Conservation (phyloP, 2,113 vertebrate species). For the Edolisoma coerulescens region DNA sequence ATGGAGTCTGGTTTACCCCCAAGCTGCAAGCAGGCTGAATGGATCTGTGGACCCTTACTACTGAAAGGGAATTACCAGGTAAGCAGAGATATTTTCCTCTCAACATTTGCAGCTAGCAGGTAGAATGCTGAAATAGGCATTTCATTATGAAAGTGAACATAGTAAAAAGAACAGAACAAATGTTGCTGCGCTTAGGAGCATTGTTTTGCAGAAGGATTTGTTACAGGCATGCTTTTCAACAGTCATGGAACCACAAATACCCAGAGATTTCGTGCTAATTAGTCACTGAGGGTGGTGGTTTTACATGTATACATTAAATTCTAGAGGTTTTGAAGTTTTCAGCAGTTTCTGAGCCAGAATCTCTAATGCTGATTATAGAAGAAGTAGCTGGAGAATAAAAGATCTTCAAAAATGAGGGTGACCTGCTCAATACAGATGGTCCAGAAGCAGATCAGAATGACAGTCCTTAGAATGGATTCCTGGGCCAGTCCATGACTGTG, state of each 20-base stretch:
- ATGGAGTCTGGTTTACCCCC: conserved; percentile 48
- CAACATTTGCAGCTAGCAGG: background rate
- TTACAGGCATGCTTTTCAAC: background rate
- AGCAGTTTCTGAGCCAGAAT: background rate
- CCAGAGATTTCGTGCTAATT: background rate
- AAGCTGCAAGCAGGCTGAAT: conserved; percentile 54
- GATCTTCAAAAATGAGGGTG: background rate
- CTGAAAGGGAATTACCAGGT: conserved; percentile 47
- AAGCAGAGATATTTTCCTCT: conserved; percentile 37
- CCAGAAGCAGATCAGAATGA: background rate
- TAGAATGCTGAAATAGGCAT: background rate
- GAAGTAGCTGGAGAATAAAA: background rate
- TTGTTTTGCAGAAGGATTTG: background rate
- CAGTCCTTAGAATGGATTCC: background rate
- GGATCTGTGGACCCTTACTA: conserved; percentile 48
- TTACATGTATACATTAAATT: background rate
- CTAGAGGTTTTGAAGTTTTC: background rate
- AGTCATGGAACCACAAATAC: background rate
- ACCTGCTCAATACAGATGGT: background rate
- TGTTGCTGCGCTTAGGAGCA: background rate
- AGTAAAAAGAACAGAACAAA: background rate
- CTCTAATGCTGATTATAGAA: background rate
- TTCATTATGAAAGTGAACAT: background rate
- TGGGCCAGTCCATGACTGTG: background rate
- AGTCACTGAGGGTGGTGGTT: background rate